Conservation (phyloP, 2,888 invertebrate species). For the Zeuzera pyrina region DNA sequence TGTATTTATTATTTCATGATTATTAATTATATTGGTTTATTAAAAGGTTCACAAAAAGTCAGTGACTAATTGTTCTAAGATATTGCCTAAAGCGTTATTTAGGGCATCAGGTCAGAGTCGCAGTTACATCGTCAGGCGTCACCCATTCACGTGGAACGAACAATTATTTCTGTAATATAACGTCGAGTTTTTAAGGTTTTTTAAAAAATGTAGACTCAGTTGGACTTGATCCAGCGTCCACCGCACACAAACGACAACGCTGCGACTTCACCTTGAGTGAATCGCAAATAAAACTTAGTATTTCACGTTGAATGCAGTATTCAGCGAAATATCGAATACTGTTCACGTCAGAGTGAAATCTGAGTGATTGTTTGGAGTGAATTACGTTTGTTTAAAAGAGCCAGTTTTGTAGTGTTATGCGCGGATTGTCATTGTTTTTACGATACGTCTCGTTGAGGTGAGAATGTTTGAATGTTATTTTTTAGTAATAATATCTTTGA, state of each 20-base stretch:
- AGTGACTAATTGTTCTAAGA: not conserved
- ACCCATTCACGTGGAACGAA: slow-evolving; percentile 15
- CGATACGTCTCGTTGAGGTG: slow-evolving; percentile 3
- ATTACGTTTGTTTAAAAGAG: slow-evolving; percentile 23
- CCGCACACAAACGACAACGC: slow-evolving; percentile 29
- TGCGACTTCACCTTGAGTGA: slow-evolving; percentile 47
- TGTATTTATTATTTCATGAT: no score
- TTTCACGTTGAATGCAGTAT: slow-evolving; percentile 31
- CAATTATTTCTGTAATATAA: slow-evolving; percentile 20
- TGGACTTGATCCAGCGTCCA: slow-evolving; percentile 40
- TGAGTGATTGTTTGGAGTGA: slow-evolving; percentile 29
- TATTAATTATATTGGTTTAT: no score
- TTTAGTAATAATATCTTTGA: no score
- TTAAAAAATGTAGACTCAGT: slow-evolving; percentile 13
- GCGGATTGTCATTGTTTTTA: slow-evolving; percentile 20
- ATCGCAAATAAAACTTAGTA: slow-evolving; percentile 46
- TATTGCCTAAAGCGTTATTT: slow-evolving; percentile 12
- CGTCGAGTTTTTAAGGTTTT: slow-evolving; percentile 10
- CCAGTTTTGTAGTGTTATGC: slow-evolving; percentile 21
- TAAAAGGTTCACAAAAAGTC: no score
- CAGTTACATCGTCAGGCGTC: slow-evolving; percentile 15
- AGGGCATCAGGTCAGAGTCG: slow-evolving; percentile 22
- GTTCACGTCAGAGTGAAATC: slow-evolving; percentile 22
- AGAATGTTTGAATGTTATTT: no score
- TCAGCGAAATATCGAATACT: slow-evolving; percentile 23